Evolutionary conservation across 2,113 vertebrate genomes (phyloP), one percentile per base, ranked within the genome.

Genomic region (Embiotoca jacksoni): DNA sequence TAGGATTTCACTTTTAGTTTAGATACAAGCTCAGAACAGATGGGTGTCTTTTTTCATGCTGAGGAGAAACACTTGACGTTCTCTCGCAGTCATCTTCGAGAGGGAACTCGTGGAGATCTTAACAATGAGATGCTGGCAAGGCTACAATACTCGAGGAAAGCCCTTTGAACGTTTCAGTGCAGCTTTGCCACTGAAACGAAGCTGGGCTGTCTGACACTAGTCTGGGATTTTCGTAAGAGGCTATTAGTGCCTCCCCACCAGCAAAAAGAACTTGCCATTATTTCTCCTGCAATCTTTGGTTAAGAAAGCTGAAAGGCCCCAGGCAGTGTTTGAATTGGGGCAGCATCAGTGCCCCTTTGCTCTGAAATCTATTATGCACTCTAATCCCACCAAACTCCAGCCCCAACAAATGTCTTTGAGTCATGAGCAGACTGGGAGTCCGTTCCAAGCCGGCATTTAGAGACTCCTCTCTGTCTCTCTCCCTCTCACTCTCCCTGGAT

Each of bases 181-280:
- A 71, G 82, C 64, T 81, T 79, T 69, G 60, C 49, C 47, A 23
- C 67, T 35, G 61, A 65, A 85, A 75, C 4, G 30, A 80, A 80
- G 65, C 84, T 15, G 41, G 67, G 61, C 52, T 49, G 60, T 80
- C 74, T 83, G 72, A 84, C 72, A 52, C 71, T 16, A 80, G 80
- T 65, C 57, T 80, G 71, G 81, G 91, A 94, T 93, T 94, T 95
- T 90, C 83, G 71, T 82, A 94, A 91, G 80, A 93, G 88, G 76
- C 84, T 93, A 92, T 94, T 88, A 87, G 67, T 60, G 85, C 82
- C 88, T 88, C 82, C 83, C 86, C 64, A 84, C 78, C 72, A 88
- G 82, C 71, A 84, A 78, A 84, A 80, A 67, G 52, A 90, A 90
- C 39, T 23, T 55, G 70, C 70, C 60, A 92, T 94, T 92, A 92